Conservation (phyloP, 2,797 vertebrate genomes). For the Peromyscus nudipes region DNA sequence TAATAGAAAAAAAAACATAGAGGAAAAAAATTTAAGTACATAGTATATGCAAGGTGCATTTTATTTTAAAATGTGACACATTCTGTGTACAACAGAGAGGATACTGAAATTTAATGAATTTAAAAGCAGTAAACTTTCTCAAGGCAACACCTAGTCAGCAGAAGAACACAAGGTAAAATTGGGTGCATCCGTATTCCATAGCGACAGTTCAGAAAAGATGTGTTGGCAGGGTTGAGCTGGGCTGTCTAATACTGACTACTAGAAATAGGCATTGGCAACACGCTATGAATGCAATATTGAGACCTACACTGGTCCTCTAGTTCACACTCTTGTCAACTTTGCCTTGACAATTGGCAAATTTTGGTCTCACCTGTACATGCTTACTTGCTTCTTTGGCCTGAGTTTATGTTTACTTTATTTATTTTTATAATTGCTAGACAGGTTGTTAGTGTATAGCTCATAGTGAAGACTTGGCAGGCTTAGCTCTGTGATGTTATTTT, state of each 20-base stretch:
- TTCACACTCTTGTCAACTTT: background rate
- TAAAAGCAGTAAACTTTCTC: conserved; percentile 13
- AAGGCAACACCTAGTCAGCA: background rate
- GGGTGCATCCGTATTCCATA: background rate
- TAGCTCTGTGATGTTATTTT: background rate
- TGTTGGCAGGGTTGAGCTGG: background rate
- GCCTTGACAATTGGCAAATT: background rate
- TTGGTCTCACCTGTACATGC: background rate
- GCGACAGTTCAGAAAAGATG: background rate
- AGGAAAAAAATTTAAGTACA: background rate
- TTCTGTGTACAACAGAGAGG: background rate
- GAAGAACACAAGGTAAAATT: background rate
- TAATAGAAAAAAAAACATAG: background rate
- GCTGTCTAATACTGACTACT: background rate
- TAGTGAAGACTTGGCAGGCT: background rate
- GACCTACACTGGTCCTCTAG: no score
- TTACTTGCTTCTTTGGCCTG: background rate
- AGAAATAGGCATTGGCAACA: background rate
- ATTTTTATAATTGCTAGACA: background rate
- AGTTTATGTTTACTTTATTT: background rate
- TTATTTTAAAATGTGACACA: background rate
- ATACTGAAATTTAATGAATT: conserved; percentile 19
- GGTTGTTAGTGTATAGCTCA: background rate
- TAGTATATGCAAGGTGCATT: background rate
- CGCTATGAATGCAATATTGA: background rate